A percentile compares a stretch with the other conserved stretches of the same genome.
Conservation (phyloP, 2,888 invertebrate genomes). For the Thumatha senex region DNA sequence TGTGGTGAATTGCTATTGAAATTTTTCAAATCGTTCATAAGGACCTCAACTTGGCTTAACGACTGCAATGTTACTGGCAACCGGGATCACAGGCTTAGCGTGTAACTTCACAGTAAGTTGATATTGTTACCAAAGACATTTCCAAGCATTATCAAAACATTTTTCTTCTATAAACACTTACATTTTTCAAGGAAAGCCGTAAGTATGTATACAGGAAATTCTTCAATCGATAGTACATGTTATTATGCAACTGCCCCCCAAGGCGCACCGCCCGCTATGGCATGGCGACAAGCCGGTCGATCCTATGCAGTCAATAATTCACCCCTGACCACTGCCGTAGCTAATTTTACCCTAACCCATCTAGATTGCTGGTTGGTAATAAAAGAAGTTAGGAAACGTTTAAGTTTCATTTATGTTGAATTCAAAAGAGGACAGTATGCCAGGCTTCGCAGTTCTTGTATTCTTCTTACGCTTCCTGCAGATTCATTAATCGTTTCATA, state of each 20-base stretch:
- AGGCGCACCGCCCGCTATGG: too few relatives aligned
- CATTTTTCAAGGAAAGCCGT: background rate
- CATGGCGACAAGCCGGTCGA: constrained; percentile 39
- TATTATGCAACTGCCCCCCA: constrained; percentile 16
- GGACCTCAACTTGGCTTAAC: too few relatives aligned
- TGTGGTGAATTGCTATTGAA: too few relatives aligned
- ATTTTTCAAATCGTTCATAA: too few relatives aligned
- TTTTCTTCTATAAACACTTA: background rate
- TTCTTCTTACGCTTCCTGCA: too few relatives aligned
- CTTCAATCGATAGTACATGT: constrained; percentile 30
- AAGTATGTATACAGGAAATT: constrained; percentile 20
- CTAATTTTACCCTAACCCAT: constrained; percentile 38
- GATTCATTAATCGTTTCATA: too few relatives aligned
- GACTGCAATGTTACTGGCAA: too few relatives aligned
- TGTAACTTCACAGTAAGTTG: too few relatives aligned
- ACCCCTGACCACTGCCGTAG: constrained; percentile 32
- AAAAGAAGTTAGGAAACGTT: background rate
- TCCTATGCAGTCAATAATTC: constrained; percentile 62
- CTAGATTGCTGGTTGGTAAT: background rate
- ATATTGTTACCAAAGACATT: too few relatives aligned
- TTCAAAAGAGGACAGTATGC: too few relatives aligned
- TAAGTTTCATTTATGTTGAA: background rate
- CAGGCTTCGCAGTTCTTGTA: too few relatives aligned
- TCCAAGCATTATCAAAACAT: background rate
- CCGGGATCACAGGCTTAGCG: too few relatives aligned